Conservation (phyloP, 2,113 vertebrate species). For the Ahaetulla prasina region DNA sequence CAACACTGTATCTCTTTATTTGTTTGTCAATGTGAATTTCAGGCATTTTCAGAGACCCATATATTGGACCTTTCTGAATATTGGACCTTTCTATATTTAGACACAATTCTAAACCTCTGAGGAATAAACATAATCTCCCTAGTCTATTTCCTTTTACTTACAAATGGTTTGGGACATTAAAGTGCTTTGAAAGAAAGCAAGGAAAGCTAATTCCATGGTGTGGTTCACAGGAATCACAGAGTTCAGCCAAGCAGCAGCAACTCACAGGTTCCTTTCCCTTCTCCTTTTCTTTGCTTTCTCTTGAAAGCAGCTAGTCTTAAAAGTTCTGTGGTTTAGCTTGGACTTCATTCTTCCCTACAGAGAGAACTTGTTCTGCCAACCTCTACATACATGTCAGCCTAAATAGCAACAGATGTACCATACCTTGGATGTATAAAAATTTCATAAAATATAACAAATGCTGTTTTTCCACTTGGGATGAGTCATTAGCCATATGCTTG, state of each 20-base stretch:
- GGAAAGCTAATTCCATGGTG: conserved; percentile 31
- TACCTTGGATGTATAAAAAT: conserved; percentile 75
- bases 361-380: conserved; percentile 75
- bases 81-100: background rate
- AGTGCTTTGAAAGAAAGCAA: conserved; percentile 18
- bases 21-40: conserved; percentile 27
- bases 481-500: conserved; percentile 77
- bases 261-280: background rate
- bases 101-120: background rate
- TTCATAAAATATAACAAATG: conserved; percentile 73
- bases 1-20: background rate
- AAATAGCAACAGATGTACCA: conserved; percentile 79
- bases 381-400: conserved; percentile 79
- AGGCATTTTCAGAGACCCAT: conserved; percentile 11
- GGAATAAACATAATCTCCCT: background rate
- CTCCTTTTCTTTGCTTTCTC: background rate
- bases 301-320: conserved; percentile 61
- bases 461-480: conserved; percentile 78
- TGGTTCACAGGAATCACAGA: conserved; percentile 38
- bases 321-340: conserved; percentile 79
- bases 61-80: background rate
- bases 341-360: conserved; percentile 76
- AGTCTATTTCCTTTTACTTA: background rate
- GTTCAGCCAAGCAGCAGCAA: conserved; percentile 63
- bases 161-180: conserved; percentile 1